These are phyloP conservation scores for Samia ricini DNA, from an alignment of 1,140 invertebrate species.

Conservation along the genomic window DNA sequence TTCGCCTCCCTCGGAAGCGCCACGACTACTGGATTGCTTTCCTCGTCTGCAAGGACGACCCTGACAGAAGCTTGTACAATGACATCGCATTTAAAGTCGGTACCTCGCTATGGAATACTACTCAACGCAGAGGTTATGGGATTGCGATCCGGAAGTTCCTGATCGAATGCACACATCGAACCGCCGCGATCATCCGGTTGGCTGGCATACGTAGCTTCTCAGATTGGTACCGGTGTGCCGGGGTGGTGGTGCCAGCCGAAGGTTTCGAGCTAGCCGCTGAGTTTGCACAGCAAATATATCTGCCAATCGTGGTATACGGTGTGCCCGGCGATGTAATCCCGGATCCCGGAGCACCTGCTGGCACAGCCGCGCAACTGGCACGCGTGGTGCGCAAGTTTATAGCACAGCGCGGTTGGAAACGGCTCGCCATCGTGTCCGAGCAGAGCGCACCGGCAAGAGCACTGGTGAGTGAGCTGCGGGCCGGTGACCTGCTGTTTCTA, in stretches of 20 bases:
- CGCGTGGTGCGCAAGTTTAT: neutral
- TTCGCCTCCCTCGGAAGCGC: neutral
- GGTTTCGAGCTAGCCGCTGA: conserved; percentile 22
- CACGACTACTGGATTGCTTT: neutral
- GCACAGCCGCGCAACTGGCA: neutral
- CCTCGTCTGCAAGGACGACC: neutral
- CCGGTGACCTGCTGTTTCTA: too few relatives aligned
- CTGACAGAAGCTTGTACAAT: neutral
- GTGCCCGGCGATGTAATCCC: neutral
- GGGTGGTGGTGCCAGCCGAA: conserved; percentile 19
- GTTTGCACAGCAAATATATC: conserved; percentile 29
- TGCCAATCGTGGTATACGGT: neutral
- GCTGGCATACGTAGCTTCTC: neutral
- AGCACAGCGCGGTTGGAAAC: conserved; percentile 1
- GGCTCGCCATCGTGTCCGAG: conserved; percentile 22
- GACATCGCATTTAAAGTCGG: neutral
- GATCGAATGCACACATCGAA: neutral
- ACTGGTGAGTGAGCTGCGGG: neutral
- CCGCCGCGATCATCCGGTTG: neutral
- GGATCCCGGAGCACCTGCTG: neutral
- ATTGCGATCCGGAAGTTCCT: neutral
- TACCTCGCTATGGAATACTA: neutral
- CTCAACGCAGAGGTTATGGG: neutral
- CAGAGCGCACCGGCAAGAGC: neutral
- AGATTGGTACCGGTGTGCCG: neutral